phyloP scores from a whole-genome alignment of 2,888 invertebrate species.

The Nasonovia ribisnigri region DNA sequence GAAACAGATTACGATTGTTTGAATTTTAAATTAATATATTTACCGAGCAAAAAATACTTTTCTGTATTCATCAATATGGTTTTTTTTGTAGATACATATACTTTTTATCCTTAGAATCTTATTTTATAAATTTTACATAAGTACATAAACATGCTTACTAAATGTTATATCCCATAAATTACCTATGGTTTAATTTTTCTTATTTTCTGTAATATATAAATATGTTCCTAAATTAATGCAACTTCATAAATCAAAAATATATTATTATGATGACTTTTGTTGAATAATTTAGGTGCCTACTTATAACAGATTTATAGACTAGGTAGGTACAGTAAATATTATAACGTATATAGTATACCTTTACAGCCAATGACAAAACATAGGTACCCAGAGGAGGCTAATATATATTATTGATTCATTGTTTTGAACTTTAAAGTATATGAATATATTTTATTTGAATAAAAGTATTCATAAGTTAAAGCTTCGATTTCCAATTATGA shows the following conservation, averaged over 20 bases:
- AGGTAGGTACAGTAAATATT: neutral
- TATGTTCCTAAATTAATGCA: neutral
- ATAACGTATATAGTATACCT: neutral
- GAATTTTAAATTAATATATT: too few species aligned
- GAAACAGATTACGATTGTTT: neutral
- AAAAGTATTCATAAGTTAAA: neutral
- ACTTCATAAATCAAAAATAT: neutral
- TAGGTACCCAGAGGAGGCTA: neutral
- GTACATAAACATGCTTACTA: neutral
- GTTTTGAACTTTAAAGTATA: neutral
- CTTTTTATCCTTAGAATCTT: neutral
- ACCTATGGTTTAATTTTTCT: neutral
- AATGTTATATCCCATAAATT: neutral
- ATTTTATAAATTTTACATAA: neutral
- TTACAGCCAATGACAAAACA: neutral
- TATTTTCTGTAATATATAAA: neutral
- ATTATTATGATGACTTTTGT: neutral
- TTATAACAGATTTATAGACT: neutral
- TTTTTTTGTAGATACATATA: neutral
- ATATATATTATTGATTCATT: neutral
- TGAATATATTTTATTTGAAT: neutral
- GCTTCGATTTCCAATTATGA: neutral
- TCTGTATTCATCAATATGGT: neutral
- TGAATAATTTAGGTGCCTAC: neutral
- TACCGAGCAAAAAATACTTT: neutral